phyloP scores from a whole-genome alignment of 2,888 invertebrate genomes.

The Plebejus argus region DNA sequence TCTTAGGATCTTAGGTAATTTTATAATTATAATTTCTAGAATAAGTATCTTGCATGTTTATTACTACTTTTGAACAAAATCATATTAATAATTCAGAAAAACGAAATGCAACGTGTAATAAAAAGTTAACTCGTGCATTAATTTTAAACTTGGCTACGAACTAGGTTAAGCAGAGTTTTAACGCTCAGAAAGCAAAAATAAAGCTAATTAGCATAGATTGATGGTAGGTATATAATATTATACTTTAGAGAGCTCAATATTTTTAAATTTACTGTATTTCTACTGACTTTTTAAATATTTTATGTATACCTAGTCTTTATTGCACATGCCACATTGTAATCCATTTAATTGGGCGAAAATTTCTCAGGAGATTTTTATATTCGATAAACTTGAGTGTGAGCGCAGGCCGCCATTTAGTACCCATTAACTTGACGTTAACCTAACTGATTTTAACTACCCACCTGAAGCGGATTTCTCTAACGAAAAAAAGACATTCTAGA shows the following conservation, averaged over 20 bases:
- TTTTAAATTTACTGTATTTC: background rate
- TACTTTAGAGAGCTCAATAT: background rate
- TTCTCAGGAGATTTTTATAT: constrained; percentile 10
- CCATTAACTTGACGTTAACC: background rate
- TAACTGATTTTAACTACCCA: background rate
- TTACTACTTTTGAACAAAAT: background rate
- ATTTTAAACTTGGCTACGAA: constrained; percentile 12
- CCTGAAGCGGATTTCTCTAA: background rate
- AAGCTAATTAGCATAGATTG: constrained; percentile 17
- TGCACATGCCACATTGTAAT: background rate
- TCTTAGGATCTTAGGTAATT: too few species aligned
- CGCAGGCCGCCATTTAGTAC: background rate
- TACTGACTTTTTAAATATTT: background rate
- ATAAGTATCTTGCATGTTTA: background rate
- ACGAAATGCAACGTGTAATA: constrained; percentile 23
- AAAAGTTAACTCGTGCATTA: constrained; percentile 23
- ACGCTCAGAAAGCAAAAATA: constrained; percentile 9
- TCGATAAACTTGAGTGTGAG: background rate
- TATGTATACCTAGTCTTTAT: background rate
- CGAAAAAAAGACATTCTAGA: background rate
- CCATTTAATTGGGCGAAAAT: constrained; percentile 1
- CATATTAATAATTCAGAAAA: background rate
- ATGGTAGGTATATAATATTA: background rate
- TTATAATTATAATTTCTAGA: too few species aligned
- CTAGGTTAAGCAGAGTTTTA: constrained; percentile 25